Conservation (phyloP, 2,113 vertebrate genomes). For the Oryzias melastigma region DNA sequence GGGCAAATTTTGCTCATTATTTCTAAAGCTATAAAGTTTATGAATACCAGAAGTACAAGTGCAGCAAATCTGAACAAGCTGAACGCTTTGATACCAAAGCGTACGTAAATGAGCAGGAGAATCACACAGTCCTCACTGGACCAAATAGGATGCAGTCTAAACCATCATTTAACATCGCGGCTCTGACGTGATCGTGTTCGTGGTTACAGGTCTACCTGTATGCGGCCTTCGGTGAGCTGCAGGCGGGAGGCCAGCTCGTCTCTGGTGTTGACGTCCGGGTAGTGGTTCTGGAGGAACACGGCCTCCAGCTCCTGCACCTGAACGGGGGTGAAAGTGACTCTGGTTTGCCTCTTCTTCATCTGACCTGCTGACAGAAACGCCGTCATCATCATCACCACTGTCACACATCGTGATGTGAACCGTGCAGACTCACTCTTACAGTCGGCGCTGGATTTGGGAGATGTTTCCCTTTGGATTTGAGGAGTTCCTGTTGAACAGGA, state of each 20-base stretch:
- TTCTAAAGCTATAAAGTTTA: too few relatives aligned
- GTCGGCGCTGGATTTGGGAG: slow-evolving; percentile 6
- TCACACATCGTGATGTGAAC: too few relatives aligned
- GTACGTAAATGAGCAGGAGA: too few relatives aligned
- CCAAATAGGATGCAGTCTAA: too few relatives aligned
- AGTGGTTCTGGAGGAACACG: slow-evolving; percentile 62
- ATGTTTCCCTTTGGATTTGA: slow-evolving; percentile 15
- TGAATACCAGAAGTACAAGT: too few relatives aligned
- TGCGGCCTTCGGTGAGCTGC: slow-evolving; percentile 54
- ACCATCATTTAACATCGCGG: too few relatives aligned
- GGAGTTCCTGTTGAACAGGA: slow-evolving; percentile 26
- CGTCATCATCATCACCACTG: background rate
- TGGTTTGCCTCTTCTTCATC: slow-evolving; percentile 63
- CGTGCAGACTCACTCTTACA: slow-evolving; percentile 14
- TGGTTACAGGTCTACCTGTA: slow-evolving; percentile 50
- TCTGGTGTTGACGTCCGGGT: slow-evolving; percentile 61
- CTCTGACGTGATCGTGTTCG: too few relatives aligned
- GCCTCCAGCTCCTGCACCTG: slow-evolving; percentile 67
- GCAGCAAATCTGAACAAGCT: too few relatives aligned
- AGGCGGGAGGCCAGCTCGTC: slow-evolving; percentile 59
- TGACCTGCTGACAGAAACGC: slow-evolving; percentile 29
- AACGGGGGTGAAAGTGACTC: slow-evolving; percentile 57
- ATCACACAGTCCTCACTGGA: too few relatives aligned
- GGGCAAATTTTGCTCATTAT: too few relatives aligned
- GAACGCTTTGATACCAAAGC: too few relatives aligned